phyloP scores from a whole-genome alignment of 2,888 invertebrate species.

The Sepiola atlantica region DNA sequence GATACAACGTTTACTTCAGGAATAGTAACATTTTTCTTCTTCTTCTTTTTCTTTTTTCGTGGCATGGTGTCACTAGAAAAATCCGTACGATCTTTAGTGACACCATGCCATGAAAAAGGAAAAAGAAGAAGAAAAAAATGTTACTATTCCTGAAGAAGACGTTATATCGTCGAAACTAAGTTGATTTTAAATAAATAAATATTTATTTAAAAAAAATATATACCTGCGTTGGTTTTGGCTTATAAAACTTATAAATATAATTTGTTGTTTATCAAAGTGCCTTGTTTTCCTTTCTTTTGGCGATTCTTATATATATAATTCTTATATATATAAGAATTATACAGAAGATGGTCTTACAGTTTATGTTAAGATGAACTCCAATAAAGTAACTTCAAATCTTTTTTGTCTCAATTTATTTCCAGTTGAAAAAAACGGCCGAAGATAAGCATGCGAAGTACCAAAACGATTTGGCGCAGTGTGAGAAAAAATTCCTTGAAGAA shows the following conservation, averaged over 20 bases:
- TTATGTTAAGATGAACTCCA: not conserved
- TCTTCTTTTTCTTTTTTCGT: not conserved
- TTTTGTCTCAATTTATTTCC: slow-evolving; percentile 48
- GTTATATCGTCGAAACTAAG: no score
- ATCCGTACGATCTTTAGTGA: no score
- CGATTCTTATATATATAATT: not conserved
- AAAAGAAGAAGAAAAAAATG: no score
- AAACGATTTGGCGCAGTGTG: slow-evolving; percentile 70
- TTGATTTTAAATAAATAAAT: no score
- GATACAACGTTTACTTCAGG: no score
- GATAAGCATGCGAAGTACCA: slow-evolving; percentile 73
- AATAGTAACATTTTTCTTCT: not conserved
- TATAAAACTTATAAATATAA: not conserved
- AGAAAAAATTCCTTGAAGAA: slow-evolving; percentile 75
- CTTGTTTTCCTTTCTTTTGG: not conserved
- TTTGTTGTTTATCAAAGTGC: not conserved
- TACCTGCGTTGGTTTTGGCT: no score
- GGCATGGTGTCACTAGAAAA: not conserved
- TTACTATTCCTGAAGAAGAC: no score
- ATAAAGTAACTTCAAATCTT: not conserved
- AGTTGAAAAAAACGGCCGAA: slow-evolving; percentile 74
- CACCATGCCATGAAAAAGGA: no score
- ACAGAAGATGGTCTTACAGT: not conserved
- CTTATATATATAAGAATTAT: not conserved
- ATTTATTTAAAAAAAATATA: no score